These are phyloP conservation scores for Nephrotoma guestfalica DNA, from an alignment of 2,888 invertebrate genomes.

Conservation along the genomic window DNA sequence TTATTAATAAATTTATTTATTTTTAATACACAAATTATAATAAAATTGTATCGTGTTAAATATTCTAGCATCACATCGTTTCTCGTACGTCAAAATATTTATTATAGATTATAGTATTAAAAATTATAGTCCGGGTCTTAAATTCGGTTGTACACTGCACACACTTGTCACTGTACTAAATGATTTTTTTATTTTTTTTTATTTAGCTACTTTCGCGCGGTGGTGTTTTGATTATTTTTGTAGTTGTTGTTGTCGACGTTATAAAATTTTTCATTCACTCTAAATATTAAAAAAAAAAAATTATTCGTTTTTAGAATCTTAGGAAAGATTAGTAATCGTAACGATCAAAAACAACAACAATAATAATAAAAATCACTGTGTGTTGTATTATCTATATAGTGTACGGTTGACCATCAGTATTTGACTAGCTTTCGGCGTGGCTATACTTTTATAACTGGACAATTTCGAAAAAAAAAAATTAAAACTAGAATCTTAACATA, in stretches of 20 bases:
- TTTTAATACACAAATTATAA: neutral
- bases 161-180: neutral
- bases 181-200: neutral
- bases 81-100: too few species aligned
- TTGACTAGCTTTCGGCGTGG: neutral
- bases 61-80: neutral
- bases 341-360: neutral
- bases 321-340: neutral
- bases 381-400: neutral
- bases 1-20: neutral
- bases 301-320: neutral
- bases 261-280: neutral
- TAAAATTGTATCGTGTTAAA: neutral
- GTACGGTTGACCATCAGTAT: neutral
- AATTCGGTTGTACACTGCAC: neutral
- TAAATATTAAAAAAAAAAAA: neutral
- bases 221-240: neutral
- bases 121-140: too few species aligned
- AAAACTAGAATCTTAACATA: too few species aligned
- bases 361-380: neutral
- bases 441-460: neutral
- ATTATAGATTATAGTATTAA: too few species aligned
- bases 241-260: neutral
- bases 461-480: too few species aligned
- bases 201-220: neutral